Base-by-base conservation (phyloP, 92 coral and sea anemone species). In the Anthopleura xanthogrammica region DNA sequence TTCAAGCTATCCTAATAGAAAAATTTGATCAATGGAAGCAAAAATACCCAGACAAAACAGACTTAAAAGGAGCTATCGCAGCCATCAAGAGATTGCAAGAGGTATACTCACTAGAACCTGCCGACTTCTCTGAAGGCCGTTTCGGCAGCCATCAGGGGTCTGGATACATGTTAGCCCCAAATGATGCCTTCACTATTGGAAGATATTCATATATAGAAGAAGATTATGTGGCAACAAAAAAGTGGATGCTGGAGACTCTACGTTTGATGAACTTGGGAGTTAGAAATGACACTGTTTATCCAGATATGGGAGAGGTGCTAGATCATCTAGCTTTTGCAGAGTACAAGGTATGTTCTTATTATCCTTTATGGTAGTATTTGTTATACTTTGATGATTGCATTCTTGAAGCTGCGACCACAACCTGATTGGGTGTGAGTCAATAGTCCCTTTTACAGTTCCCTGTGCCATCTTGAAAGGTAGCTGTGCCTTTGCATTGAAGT, bases 241-340 rank as follows among this genome's bases (percentile, higher is more conserved):
- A 92, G 80, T 97, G 99, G 99, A 97, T 97, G 99, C 77, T 78
- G 77, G 99, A 94, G 72, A 90, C 99, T 13, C 80, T 97, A 16
- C 84, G 97, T 41, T 85, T 89, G 48, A 79, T 97, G 90, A 90
- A 93, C 56, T 80, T 81, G 60, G 93, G 89, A 23, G 80, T 89
- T 13, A 64, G 57, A 65, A 89, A 80, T 54, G 86, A 72, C 66
- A 86, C 84, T 72, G 72, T 66, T 75, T 77, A 72, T 52, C 92
- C 98, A 16, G 85, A 73, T 14, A 82, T 78, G 48, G 73, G 71
- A 17, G 89, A 93, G 17, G 88, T 97, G 43, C 92, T 97, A 60
- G 99, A 97, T 80, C 97, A 97, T 82, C 79, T 97, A 75, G 95
- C 97, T 41, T 97, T 85, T 90, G 88, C 98, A 5, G 97, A 95